Evolutionary conservation across 2,888 invertebrate genomes (phyloP), one percentile per base, ranked within the genome.

Genomic region (Sarcophaga caerulescens): DNA sequence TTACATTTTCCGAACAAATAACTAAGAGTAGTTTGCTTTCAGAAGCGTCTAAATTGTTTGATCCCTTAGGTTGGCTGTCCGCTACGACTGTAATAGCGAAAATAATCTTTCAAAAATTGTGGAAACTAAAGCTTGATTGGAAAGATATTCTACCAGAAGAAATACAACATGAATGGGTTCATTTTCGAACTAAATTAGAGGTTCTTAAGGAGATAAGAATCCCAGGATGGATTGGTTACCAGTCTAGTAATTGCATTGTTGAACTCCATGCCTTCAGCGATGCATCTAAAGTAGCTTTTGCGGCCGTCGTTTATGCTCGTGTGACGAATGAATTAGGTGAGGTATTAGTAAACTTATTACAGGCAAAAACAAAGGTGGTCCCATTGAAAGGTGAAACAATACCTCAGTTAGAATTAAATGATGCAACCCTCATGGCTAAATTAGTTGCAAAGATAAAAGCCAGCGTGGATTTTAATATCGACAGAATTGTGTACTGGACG

Each of bases 31-130:
- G 25, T 81, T 19, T 81, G 23, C 70, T 80, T 71, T 88, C 86
- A 63, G 78, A 87, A 19, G 62, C 81, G 3, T 65, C 81, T 3
- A 85, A 80, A 66, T 77, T 87, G 25, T 87, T 84, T 70, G 82
- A 87, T 71, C 87, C 87, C 63, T 88, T 63, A 87, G n/a, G 87
- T 5, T 87, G 77, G 88, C 57, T 88, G 10, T 21, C 82, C 1
- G 85, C 87, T 6, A 86, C 77, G 4, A 82, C 85, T 8, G 80
- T 88, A 14, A 35, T 77, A 11, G 79, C 85, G 0, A 87, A 88
- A 81, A 86, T 87, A 4, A 65, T 85, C 44, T 83, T 88, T 65
- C 82, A 88, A 65, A 57, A 87, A 14, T 65, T 88, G 1, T 86
- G 87, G 87, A 77, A 81, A 47, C 8, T 75, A 2, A 65, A 79